Evolutionary conservation across 2,888 invertebrate species (phyloP).

Genomic region (Gisinianus flammeolus): DNA sequence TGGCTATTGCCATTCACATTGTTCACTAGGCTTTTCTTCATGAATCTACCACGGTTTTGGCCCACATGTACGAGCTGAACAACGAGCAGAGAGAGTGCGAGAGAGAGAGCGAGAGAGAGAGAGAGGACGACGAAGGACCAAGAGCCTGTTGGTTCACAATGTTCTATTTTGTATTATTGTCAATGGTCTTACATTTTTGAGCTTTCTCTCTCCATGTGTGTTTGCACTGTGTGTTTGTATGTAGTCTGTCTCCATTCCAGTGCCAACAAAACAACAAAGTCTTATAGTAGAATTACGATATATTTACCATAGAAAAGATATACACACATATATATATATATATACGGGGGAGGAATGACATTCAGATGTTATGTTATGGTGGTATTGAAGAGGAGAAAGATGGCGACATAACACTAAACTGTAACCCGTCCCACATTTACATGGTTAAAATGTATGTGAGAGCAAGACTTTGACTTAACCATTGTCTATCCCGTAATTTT

Average conservation of each 20-base stretch:
- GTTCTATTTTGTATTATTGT: conserved; percentile 37
- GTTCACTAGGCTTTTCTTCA: conserved; percentile 41
- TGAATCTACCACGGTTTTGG: conserved; percentile 13
- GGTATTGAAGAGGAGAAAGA: not conserved
- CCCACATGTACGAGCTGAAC: not conserved
- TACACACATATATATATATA: not conserved
- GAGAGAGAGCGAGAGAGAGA: not conserved
- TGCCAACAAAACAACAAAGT: conserved; percentile 10
- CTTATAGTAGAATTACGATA: not conserved
- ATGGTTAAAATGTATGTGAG: conserved; percentile 8
- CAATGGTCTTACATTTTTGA: conserved; percentile 1
- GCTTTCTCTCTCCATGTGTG: not conserved
- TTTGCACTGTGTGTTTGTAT: too few species aligned
- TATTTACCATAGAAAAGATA: not conserved
- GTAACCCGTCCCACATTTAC: not conserved
- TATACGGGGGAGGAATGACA: not conserved
- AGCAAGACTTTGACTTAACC: not conserved
- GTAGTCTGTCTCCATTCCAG: not conserved
- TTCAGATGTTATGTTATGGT: not conserved
- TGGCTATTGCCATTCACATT: conserved; percentile 50
- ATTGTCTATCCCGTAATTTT: too few species aligned
- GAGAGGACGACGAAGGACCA: too few species aligned
- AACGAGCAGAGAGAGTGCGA: not conserved
- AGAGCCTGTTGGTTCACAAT: conserved; percentile 19
- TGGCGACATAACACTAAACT: conserved; percentile 7